Base-by-base conservation (phyloP, 1,140 invertebrate species). In the Diploscapter pachys region DNA sequence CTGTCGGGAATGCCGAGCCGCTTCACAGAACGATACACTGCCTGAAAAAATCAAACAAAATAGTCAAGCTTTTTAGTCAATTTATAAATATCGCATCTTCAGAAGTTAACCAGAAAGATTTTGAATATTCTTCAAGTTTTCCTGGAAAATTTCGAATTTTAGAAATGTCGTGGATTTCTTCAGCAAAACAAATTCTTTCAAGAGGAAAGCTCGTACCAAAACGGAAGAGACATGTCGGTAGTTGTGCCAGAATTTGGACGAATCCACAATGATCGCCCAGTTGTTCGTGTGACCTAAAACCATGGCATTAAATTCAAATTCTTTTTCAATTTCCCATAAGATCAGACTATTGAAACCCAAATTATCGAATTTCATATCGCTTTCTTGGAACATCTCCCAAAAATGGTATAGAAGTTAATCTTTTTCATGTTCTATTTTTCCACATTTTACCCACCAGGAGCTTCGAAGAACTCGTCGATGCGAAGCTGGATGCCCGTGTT, bases 171-270 rank as follows among this genome's bases (percentile, higher is more conserved):
- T 31, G 31, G 31, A 31, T 31, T 1, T 31, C 31, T 31, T 31
- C 31, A 31, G 31, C 31, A 31, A 31, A 31, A 31, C n/a, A 31
- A 31, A 31, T 31, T 31, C 31, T 31, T 31, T 31, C 31, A 31
- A 31, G 31, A 1, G 31, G 31, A 31, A 31, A 1, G 31, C 31
- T 31, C 31, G 31, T 31, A 31, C 31, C 56, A 99, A 87, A 0
- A 98, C 96, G 87, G 99, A 99, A 0, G 96, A 95, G 9, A 98
- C 95, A 91, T 99, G 97, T 55, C 97, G 90, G 86, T 99, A 99
- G 87, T 99, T 99, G 81, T 98, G 99, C 96, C 96, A 99, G 88
- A 98, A 99, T 49, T 96, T 88, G 2, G 95, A 98, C 0, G 96
- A 97, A 85, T 98, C 95, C 0, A 99, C 96, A 71, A 99, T 87